phyloP scores from a whole-genome alignment of 2,797 vertebrate species.

The Neomorphus geoffroyi region DNA sequence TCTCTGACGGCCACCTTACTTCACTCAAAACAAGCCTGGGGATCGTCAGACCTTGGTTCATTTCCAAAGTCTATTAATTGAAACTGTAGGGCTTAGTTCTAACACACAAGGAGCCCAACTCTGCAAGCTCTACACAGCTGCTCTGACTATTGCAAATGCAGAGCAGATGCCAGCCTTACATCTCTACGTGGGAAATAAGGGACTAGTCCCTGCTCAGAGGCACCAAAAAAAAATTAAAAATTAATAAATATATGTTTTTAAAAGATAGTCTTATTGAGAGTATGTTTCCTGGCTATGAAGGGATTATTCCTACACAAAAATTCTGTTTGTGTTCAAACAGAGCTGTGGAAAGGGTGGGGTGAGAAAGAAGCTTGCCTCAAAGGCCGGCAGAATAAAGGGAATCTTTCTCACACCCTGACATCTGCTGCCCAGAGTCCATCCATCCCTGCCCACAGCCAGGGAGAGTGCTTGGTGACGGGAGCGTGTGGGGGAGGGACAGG shows the following conservation, averaged over 20 bases:
- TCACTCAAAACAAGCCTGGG: background rate
- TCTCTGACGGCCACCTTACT: background rate
- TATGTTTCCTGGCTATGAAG: background rate
- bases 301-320: slow-evolving; percentile 18
- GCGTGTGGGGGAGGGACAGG: background rate
- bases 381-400: background rate
- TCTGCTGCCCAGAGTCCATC: slow-evolving; percentile 4
- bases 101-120: background rate
- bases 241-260: background rate
- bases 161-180: background rate
- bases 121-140: background rate
- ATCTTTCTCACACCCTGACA: background rate
- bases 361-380: slow-evolving; percentile 2
- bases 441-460: background rate
- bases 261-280: background rate
- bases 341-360: slow-evolving; percentile 8
- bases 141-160: background rate
- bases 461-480: background rate
- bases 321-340: background rate
- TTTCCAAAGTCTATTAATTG: slow-evolving; percentile 24
- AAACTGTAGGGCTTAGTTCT: slow-evolving; percentile 7
- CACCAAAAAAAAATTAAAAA: background rate
- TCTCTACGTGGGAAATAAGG: background rate
- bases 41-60: slow-evolving; percentile 11
- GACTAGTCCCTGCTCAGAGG: background rate